Evolutionary conservation across 2,113 vertebrate species (phyloP).

Genomic region (Lipophrys pholis): DNA sequence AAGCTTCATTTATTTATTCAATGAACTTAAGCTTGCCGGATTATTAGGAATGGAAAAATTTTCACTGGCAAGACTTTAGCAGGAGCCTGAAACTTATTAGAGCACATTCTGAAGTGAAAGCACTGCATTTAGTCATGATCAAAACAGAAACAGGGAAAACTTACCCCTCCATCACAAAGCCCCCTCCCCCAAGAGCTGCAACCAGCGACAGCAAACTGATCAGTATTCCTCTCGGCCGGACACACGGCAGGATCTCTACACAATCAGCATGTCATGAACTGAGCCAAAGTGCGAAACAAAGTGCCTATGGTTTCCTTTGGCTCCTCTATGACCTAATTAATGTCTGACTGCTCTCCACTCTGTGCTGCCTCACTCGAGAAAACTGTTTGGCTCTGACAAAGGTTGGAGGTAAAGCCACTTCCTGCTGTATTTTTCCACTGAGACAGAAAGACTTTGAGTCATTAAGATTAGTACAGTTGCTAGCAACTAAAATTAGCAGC

Average conservation of each 20-base stretch:
- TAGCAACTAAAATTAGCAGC: slow-evolving; percentile 76
- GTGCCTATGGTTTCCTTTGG: slow-evolving; percentile 17
- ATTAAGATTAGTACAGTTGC: slow-evolving; percentile 65
- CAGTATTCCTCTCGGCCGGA: slow-evolving; percentile 69
- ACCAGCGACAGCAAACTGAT: slow-evolving; percentile 61
- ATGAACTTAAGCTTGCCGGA: slow-evolving; percentile 37
- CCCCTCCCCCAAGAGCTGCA: slow-evolving; percentile 50
- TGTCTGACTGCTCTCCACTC: slow-evolving; percentile 11
- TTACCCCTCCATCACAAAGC: slow-evolving; percentile 70
- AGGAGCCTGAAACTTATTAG: slow-evolving; percentile 22
- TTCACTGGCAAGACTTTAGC: slow-evolving; percentile 25
- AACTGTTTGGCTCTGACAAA: slow-evolving; percentile 47
- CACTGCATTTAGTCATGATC: slow-evolving; percentile 6
- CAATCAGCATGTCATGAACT: slow-evolving; percentile 50
- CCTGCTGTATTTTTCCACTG: slow-evolving; percentile 76
- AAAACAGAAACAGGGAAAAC: slow-evolving; percentile 40
- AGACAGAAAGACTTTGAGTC: slow-evolving; percentile 48
- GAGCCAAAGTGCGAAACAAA: slow-evolving; percentile 51
- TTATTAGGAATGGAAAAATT: slow-evolving; percentile 52
- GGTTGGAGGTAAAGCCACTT: slow-evolving; percentile 42
- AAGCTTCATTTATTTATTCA: slow-evolving; percentile 44
- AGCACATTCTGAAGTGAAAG: slow-evolving; percentile 25
- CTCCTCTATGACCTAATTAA: slow-evolving; percentile 40
- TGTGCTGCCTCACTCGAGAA: slow-evolving; percentile 26
- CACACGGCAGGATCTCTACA: slow-evolving; percentile 34